Conservation (phyloP, 2,113 vertebrate genomes). For the Indri indri region DNA sequence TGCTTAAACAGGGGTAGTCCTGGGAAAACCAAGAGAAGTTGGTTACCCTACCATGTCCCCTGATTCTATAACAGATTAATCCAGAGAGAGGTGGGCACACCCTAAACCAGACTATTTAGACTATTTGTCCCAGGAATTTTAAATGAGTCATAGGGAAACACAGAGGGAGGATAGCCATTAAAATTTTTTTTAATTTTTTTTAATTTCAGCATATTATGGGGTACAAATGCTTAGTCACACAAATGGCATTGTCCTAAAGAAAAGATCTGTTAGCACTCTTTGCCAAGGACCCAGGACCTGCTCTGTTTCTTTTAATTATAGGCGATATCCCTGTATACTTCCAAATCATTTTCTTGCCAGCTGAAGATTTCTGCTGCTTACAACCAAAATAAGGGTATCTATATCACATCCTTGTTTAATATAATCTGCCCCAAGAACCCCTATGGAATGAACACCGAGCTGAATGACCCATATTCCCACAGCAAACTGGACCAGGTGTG, state of each 20-base stretch:
- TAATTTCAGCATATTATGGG: no score
- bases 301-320: neutral
- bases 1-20: neutral
- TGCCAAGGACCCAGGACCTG: neutral
- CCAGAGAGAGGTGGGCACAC: neutral
- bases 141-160: neutral
- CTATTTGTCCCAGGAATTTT: neutral
- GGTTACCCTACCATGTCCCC: neutral
- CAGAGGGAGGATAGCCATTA: neutral
- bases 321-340: neutral
- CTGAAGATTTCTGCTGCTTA: neutral
- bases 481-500: neutral
- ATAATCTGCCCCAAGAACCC: neutral
- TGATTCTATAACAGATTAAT: neutral
- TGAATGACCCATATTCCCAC: neutral
- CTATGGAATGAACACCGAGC: neutral
- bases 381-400: neutral
- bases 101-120: neutral
- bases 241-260: neutral
- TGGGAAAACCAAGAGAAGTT: neutral
- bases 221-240: neutral
- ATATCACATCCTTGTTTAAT: neutral
- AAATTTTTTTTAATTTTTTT: neutral
- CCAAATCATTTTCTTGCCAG: neutral
- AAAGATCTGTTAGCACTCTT: neutral